Conservation (phyloP, 2,888 invertebrate species). For the Heliconius hortense region DNA sequence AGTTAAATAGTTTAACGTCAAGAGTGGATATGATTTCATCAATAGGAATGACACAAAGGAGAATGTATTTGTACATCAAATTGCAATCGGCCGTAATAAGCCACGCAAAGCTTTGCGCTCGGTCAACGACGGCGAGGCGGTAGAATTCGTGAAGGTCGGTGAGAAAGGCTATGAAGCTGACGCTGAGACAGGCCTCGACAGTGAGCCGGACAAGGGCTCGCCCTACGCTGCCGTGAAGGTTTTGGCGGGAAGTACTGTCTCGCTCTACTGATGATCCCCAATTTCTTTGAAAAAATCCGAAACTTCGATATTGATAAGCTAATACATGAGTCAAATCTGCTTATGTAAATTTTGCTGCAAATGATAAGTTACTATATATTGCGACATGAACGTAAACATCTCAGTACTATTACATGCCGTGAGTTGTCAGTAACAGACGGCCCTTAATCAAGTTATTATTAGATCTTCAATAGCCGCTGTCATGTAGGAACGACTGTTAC, state of each 20-base stretch:
- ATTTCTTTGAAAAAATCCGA: too few species aligned
- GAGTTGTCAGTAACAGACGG: slow-evolving; percentile 10
- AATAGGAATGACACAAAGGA: slow-evolving; percentile 99
- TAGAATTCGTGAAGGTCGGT: slow-evolving; percentile 99
- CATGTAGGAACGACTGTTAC: neutral
- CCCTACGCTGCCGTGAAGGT: slow-evolving; percentile 92
- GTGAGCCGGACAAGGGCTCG: slow-evolving; percentile 97
- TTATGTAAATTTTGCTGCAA: slow-evolving; percentile 12
- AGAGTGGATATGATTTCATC: slow-evolving; percentile 99
- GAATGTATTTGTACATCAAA: slow-evolving; percentile 99
- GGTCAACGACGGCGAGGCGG: slow-evolving; percentile 98
- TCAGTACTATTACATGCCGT: slow-evolving; percentile 9
- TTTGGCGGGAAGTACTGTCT: too few species aligned
- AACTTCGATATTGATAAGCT: neutral
- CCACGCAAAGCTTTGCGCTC: slow-evolving; percentile 99
- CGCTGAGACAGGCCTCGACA: slow-evolving; percentile 98
- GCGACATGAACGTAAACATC: slow-evolving; percentile 11
- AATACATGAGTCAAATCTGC: too few species aligned
- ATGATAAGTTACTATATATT: slow-evolving; percentile 5
- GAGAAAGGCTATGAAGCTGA: slow-evolving; percentile 99
- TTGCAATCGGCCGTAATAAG: slow-evolving; percentile 98
- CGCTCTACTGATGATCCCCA: too few species aligned
- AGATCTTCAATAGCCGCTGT: slow-evolving; percentile 23
- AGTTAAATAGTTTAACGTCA: slow-evolving; percentile 99
- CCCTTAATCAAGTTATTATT: slow-evolving; percentile 25